Evolutionary conservation across 1,140 invertebrate genomes (phyloP).

Genomic region (Stegodyphus mimosarum): DNA sequence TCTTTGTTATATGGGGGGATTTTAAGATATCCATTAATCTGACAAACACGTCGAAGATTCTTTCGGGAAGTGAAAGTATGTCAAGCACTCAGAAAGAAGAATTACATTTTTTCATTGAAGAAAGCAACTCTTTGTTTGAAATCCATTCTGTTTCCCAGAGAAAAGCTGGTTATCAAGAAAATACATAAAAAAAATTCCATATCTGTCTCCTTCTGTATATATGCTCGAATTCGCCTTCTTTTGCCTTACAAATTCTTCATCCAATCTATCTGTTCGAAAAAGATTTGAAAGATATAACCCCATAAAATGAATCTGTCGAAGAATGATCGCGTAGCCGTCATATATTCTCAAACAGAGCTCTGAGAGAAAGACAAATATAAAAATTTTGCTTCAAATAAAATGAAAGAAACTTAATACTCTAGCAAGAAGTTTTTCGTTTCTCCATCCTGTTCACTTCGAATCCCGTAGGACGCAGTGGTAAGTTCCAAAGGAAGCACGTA

Average conservation of each 20-base stretch:
- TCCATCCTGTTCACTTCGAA: not conserved
- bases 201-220: conserved; percentile 21
- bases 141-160: conserved; percentile 26
- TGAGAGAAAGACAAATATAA: conserved; percentile 9
- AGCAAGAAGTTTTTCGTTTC: conserved; percentile 8
- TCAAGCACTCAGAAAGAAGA: conserved; percentile 1
- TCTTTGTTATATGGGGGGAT: too few relatives aligned
- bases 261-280: conserved; percentile 43
- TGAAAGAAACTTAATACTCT: conserved; percentile 50
- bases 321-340: conserved; percentile 30
- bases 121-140: conserved; percentile 38
- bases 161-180: conserved; percentile 48
- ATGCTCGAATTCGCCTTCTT: not conserved
- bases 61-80: conserved; percentile 28
- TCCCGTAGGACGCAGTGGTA: conserved; percentile 40
- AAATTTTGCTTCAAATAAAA: conserved; percentile 32
- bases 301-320: not conserved
- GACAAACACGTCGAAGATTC: conserved; percentile 16
- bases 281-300: conserved; percentile 50
- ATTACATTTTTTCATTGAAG: not conserved
- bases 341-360: conserved; percentile 22
- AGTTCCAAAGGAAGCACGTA: conserved; percentile 19
- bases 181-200: conserved; percentile 49
- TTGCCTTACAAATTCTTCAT: conserved; percentile 49
- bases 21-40: conserved; percentile 3